Evolutionary conservation across 2,888 invertebrate species (phyloP).

Genomic region (Ecdyonurus torrentis): DNA sequence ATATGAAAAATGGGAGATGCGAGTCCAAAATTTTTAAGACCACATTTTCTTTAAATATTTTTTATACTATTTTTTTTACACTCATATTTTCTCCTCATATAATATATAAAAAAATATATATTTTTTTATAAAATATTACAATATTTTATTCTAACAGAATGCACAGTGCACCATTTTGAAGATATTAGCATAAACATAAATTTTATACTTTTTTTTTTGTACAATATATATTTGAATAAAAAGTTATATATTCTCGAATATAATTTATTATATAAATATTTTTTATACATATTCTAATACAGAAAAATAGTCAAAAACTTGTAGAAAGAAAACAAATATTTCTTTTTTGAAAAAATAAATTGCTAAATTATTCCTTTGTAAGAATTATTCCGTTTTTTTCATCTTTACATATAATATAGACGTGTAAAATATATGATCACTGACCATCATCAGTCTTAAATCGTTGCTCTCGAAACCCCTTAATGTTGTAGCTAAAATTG

Average conservation of each 20-base stretch:
- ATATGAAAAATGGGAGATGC: neutral
- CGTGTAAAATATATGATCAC: too few species aligned
- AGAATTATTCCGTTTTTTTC: too few species aligned
- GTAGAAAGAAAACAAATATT: too few species aligned
- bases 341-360: too few species aligned
- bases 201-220: neutral
- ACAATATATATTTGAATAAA: neutral
- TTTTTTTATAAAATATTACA: neutral
- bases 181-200: neutral
- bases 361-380: too few species aligned
- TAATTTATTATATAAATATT: too few species aligned
- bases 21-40: slow-evolving; percentile 2
- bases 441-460: too few species aligned
- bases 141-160: neutral
- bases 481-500: too few species aligned
- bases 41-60: neutral
- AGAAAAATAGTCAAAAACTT: too few species aligned
- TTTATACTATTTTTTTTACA: neutral
- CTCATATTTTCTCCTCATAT: neutral
- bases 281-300: too few species aligned
- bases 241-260: neutral
- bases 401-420: too few species aligned
- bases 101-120: neutral
- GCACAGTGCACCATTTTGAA: neutral
- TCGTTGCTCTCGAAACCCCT: too few species aligned